Percentiles rank a stretch among this genome's conserved stretches.
Evolutionary conservation across 2,888 invertebrate genomes (phyloP).

Genomic region (Cylindroiulus punctatus): DNA sequence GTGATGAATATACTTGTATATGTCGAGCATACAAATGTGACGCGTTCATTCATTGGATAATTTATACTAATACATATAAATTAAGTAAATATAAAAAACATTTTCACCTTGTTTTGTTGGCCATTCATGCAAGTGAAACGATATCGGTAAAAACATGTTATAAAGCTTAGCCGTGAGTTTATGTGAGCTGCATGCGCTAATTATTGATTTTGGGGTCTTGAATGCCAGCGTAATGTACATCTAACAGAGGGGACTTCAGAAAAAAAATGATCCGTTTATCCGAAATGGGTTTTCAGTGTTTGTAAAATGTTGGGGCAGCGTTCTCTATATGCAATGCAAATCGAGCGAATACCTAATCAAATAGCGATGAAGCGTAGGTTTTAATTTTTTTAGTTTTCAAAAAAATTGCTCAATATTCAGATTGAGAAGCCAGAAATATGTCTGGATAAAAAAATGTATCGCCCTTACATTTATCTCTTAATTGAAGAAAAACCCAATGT

Average conservation of each 20-base stretch:
- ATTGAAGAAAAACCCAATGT: conserved; percentile 4
- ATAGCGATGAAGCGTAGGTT: conserved; percentile 5
- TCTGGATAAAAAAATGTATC: neutral
- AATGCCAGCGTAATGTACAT: neutral
- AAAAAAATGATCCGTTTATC: conserved; percentile 4
- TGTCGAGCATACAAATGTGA: neutral
- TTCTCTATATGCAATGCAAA: neutral
- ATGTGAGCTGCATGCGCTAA: conserved; percentile 4
- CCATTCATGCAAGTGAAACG: neutral
- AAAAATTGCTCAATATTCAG: conserved; percentile 28
- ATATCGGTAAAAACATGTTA: neutral
- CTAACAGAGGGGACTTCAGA: neutral
- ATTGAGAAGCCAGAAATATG: conserved; percentile 23
- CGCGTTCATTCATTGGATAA: neutral
- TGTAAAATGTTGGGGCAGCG: conserved; percentile 14
- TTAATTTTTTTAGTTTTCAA: neutral
- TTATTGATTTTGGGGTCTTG: conserved; percentile 10
- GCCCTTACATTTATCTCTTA: neutral
- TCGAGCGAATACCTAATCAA: conserved; percentile 17
- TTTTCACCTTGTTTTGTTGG: neutral
- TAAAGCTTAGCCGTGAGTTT: neutral
- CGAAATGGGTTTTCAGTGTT: conserved; percentile 23
- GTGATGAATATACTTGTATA: too few species aligned
- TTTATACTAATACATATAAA: neutral
- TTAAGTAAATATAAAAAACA: neutral